Evolutionary conservation across 2,113 vertebrate genomes (phyloP).

Genomic region (Gymnocephalus cernua): DNA sequence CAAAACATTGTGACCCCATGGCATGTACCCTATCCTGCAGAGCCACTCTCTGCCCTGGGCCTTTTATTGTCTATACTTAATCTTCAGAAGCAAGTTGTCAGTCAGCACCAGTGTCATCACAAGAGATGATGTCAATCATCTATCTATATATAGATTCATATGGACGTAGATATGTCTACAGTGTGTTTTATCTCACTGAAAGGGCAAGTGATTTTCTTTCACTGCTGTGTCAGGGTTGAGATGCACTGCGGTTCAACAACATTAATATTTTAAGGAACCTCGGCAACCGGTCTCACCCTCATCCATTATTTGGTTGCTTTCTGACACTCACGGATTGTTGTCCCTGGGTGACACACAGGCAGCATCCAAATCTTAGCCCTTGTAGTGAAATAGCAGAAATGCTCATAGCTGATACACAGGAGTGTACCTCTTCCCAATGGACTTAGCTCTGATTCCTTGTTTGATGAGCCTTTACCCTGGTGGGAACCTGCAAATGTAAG

Average conservation of each 20-base stretch:
- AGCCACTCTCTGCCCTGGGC: neutral
- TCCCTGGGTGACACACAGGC: slow-evolving; percentile 62
- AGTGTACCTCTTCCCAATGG: slow-evolving; percentile 14
- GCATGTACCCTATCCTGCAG: slow-evolving; percentile 3
- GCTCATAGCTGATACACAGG: slow-evolving; percentile 33
- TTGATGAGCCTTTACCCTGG: slow-evolving; percentile 62
- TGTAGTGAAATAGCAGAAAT: slow-evolving; percentile 43
- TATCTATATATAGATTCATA: slow-evolving; percentile 49
- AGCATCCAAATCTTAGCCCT: slow-evolving; percentile 56
- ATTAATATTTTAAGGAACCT: slow-evolving; percentile 80
- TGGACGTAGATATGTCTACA: slow-evolving; percentile 48
- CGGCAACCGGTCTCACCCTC: slow-evolving; percentile 61
- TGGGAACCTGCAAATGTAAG: slow-evolving; percentile 19
- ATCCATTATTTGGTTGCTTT: slow-evolving; percentile 76
- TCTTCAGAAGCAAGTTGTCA: slow-evolving; percentile 56
- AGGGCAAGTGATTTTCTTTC: slow-evolving; percentile 73
- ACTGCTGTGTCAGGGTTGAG: slow-evolving; percentile 68
- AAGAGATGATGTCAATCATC: slow-evolving; percentile 55
- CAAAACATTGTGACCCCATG: slow-evolving; percentile 20
- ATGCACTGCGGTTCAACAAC: slow-evolving; percentile 75
- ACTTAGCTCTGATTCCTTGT: slow-evolving; percentile 53
- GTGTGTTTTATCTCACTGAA: slow-evolving; percentile 75
- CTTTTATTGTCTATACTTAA: slow-evolving; percentile 19
- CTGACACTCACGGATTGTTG: slow-evolving; percentile 68
- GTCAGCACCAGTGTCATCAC: slow-evolving; percentile 47